Conservation (phyloP, 2,113 vertebrate species). For the Brachyistius frenatus region DNA sequence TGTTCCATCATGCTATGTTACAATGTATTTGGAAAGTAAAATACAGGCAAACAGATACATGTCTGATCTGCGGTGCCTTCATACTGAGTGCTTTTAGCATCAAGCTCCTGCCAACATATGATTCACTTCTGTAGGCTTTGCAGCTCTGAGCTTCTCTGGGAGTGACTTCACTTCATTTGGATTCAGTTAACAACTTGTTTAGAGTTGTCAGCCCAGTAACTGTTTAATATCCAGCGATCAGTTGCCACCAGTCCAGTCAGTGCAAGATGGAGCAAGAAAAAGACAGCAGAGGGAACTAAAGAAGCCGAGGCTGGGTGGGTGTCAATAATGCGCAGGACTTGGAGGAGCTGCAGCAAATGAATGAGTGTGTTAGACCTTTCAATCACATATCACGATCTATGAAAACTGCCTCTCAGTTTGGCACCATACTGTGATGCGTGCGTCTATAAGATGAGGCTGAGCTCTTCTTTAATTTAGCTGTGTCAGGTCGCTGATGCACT, state of each 20-base stretch:
- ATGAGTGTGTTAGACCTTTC: conserved; percentile 1
- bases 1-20: too few species aligned
- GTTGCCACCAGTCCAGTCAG: neutral
- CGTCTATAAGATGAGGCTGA: neutral
- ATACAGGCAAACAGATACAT: too few species aligned
- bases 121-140: neutral
- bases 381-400: neutral
- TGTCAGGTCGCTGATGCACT: conserved; percentile 6
- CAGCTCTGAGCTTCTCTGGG: neutral
- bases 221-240: conserved; percentile 4
- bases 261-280: neutral
- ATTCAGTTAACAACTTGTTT: conserved; percentile 12
- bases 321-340: neutral
- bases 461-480: conserved; percentile 17
- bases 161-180: neutral
- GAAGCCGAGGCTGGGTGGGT: neutral
- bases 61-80: too few species aligned
- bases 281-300: neutral
- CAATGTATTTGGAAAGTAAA: too few species aligned
- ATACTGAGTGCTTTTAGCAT: neutral
- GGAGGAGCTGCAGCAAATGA: neutral
- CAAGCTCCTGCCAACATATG: neutral
- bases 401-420: conserved; percentile 22
- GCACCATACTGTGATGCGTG: neutral
- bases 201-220: neutral